A percentile compares a stretch with the other conserved stretches of the same genome.
These are phyloP conservation scores for Dipodomys ordii DNA, from an alignment of 2,113 vertebrate species.

Conservation along the genomic window DNA sequence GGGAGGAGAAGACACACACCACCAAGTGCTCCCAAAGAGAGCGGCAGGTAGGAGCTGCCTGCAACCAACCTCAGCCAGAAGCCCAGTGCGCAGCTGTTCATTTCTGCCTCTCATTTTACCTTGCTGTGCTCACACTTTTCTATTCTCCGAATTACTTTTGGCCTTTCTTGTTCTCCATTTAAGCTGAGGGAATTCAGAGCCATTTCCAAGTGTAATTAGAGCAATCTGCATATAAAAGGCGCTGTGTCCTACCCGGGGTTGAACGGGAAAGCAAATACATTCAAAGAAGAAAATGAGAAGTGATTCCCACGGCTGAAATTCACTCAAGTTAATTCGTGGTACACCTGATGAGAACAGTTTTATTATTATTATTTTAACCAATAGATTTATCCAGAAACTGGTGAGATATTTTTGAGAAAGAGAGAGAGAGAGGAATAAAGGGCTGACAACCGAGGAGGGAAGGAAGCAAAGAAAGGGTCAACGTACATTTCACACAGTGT, in stretches of 20 bases:
- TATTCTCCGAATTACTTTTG: conserved; percentile 86
- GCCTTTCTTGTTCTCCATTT: conserved; percentile 89
- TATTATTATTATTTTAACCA: conserved; percentile 58
- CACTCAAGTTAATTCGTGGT: conserved; percentile 84
- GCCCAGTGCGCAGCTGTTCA: conserved; percentile 47
- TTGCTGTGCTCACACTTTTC: conserved; percentile 82
- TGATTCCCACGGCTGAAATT: conserved; percentile 87
- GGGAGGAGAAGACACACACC: conserved; percentile 58
- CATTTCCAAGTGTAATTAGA: conserved; percentile 91
- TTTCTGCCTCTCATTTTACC: conserved; percentile 85
- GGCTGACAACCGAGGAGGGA: conserved; percentile 66
- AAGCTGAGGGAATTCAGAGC: conserved; percentile 87
- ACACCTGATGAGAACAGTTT: conserved; percentile 82
- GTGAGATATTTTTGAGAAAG: neutral
- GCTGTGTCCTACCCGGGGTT: conserved; percentile 84
- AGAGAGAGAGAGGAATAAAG: neutral
- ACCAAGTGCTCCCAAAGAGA: too few species aligned
- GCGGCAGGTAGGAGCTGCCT: too few species aligned
- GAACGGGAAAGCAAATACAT: conserved; percentile 80
- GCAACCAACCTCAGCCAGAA: too few species aligned
- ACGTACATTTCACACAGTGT: neutral
- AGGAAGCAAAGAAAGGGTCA: conserved; percentile 21
- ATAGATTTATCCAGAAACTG: conserved; percentile 78
- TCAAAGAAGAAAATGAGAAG: conserved; percentile 86
- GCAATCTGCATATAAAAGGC: conserved; percentile 91